Evolutionary conservation across 2,888 invertebrate genomes (phyloP).

Genomic region (Masnerella sp.): DNA sequence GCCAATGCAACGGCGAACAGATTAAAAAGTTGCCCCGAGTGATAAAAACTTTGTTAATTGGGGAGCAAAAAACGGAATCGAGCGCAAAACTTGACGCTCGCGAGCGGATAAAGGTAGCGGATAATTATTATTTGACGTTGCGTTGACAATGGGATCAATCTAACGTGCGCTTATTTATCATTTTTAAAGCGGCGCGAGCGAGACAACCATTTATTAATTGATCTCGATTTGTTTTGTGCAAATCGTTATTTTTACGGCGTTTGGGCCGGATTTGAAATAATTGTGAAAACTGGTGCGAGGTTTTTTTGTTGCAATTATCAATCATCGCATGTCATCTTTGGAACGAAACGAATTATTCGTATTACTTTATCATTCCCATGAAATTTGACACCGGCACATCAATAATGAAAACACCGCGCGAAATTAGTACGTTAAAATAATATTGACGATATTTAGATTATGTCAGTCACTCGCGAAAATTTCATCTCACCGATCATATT

Average conservation of each 20-base stretch:
- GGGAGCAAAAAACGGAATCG: slow-evolving; percentile 16
- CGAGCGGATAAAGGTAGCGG: slow-evolving; percentile 33
- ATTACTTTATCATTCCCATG: slow-evolving; percentile 14
- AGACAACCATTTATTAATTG: slow-evolving; percentile 37
- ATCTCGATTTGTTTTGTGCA: slow-evolving; percentile 21
- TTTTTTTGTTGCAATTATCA: slow-evolving; percentile 23
- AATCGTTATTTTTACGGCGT: slow-evolving; percentile 44
- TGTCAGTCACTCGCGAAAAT: no score
- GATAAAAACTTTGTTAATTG: slow-evolving; percentile 56
- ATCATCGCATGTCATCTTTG: slow-evolving; percentile 13
- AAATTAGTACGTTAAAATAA: slow-evolving; percentile 22
- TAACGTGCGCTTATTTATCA: slow-evolving; percentile 28
- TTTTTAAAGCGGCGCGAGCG: slow-evolving; percentile 13
- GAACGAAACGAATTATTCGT: slow-evolving; percentile 15
- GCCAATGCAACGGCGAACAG: slow-evolving; percentile 38
- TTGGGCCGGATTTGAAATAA: slow-evolving; percentile 40
- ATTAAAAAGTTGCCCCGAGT: slow-evolving; percentile 49
- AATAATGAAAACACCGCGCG: slow-evolving; percentile 17
- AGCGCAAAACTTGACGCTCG: slow-evolving; percentile 38
- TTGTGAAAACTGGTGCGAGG: slow-evolving; percentile 25
- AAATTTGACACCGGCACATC: slow-evolving; percentile 25
- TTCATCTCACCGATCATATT: no score
- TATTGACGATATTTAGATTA: slow-evolving; percentile 18
- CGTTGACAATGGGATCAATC: slow-evolving; percentile 32
- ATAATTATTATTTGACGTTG: slow-evolving; percentile 49